These are phyloP conservation scores for Melanotaenia pygmaea DNA, from an alignment of 2,797 vertebrate genomes.

Conservation along the genomic window DNA sequence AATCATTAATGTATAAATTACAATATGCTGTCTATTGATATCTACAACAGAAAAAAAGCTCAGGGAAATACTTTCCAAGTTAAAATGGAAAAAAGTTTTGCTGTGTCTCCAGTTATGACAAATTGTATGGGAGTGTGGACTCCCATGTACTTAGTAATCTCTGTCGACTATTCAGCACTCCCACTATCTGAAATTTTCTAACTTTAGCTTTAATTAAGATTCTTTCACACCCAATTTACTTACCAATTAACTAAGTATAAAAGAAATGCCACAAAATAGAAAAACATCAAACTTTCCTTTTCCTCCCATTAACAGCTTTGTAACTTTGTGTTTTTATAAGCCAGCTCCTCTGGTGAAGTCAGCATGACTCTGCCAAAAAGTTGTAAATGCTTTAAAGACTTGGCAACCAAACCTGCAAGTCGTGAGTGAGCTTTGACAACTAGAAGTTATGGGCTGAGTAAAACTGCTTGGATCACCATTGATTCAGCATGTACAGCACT, in stretches of 20 bases:
- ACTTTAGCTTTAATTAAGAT: constrained; percentile 12
- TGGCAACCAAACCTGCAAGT: constrained; percentile 46
- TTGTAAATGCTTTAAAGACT: constrained; percentile 53
- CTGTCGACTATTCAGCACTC: constrained; percentile 30
- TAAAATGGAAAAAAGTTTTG: not conserved
- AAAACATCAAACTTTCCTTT: constrained; percentile 2
- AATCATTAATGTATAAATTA: not conserved
- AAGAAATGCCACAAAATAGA: constrained; percentile 11
- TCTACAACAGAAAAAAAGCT: not conserved
- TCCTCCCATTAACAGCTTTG: constrained; percentile 1
- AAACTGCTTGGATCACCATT: constrained; percentile 67
- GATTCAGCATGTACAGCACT: constrained; percentile 57
- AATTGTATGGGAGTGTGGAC: not conserved
- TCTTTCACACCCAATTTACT: constrained; percentile 1
- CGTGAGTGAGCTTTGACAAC: constrained; percentile 20
- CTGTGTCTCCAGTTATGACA: not conserved
- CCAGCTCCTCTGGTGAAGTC: constrained; percentile 41
- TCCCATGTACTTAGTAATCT: constrained; percentile 17
- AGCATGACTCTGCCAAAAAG: constrained; percentile 58
- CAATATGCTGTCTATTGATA: too few relatives aligned
- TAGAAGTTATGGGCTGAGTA: constrained; percentile 59
- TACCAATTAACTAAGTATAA: not conserved
- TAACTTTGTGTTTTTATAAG: constrained; percentile 18
- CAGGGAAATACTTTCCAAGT: not conserved
- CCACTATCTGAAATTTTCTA: constrained; percentile 48